These are phyloP conservation scores for Sarcophaga peregrina DNA, from an alignment of 1,140 invertebrate species.

Conservation along the genomic window DNA sequence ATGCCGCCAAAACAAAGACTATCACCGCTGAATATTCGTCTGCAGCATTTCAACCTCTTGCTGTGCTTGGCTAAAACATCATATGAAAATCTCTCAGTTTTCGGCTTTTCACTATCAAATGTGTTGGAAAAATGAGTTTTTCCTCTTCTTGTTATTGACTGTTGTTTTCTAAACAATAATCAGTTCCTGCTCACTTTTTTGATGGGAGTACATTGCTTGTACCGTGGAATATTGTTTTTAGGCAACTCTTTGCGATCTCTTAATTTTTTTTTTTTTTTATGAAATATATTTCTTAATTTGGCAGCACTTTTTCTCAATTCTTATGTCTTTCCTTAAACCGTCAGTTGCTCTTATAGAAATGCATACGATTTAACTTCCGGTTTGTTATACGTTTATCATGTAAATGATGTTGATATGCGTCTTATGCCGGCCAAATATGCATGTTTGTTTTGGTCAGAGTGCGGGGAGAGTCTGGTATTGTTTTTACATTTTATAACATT, in stretches of 20 bases:
- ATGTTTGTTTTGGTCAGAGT: neutral
- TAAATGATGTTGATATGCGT: constrained; percentile 33
- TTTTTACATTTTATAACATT: no score
- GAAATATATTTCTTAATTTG: neutral
- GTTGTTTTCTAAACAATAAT: constrained; percentile 7
- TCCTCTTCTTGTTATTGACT: neutral
- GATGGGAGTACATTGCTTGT: neutral
- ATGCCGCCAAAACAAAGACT: constrained; percentile 37
- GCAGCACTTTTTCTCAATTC: constrained; percentile 18
- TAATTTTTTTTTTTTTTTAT: neutral
- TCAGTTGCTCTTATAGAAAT: neutral
- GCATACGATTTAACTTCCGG: constrained; percentile 25
- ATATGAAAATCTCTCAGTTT: constrained; percentile 1
- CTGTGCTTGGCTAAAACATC: neutral
- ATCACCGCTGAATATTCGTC: neutral
- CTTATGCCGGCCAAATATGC: constrained; percentile 28
- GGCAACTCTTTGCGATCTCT: constrained; percentile 19
- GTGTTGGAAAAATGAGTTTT: constrained; percentile 6
- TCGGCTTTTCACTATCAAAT: neutral
- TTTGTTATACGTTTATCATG: constrained; percentile 37
- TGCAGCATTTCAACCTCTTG: constrained; percentile 27
- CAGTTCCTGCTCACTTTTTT: neutral
- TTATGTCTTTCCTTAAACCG: neutral
- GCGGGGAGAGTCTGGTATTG: neutral
- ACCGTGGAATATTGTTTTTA: neutral